Evolutionary conservation across 2,113 vertebrate species (phyloP).

Genomic region (Meles meles): DNA sequence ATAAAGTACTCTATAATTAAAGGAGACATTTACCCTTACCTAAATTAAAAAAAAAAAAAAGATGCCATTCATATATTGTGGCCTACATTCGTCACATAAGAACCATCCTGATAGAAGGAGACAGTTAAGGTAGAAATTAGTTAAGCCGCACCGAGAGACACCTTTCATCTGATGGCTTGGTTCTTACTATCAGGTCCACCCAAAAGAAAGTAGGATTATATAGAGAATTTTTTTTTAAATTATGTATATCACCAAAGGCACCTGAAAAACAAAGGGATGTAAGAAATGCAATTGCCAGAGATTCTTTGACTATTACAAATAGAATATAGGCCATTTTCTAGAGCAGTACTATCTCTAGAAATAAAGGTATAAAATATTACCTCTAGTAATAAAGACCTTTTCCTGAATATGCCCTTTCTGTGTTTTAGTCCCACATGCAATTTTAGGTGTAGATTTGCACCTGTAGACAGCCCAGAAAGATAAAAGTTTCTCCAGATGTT

Average conservation of each 20-base stretch:
- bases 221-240: neutral
- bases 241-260: neutral
- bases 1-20: conserved; percentile 34
- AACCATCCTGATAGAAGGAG: neutral
- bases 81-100: neutral
- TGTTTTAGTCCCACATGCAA: neutral
- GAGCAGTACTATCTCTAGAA: neutral
- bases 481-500: neutral
- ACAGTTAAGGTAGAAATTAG: neutral
- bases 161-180: neutral
- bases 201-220: neutral
- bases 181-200: neutral
- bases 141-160: neutral
- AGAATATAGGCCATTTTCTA: neutral
- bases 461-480: neutral
- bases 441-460: neutral
- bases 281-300: neutral
- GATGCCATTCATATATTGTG: neutral
- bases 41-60: neutral
- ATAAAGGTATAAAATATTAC: neutral
- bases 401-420: neutral
- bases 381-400: neutral
- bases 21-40: conserved; percentile 41
- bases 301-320: neutral
- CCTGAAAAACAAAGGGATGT: neutral